Evolutionary conservation across 1,140 invertebrate genomes (phyloP).

Genomic region (Solenopsis fugax): DNA sequence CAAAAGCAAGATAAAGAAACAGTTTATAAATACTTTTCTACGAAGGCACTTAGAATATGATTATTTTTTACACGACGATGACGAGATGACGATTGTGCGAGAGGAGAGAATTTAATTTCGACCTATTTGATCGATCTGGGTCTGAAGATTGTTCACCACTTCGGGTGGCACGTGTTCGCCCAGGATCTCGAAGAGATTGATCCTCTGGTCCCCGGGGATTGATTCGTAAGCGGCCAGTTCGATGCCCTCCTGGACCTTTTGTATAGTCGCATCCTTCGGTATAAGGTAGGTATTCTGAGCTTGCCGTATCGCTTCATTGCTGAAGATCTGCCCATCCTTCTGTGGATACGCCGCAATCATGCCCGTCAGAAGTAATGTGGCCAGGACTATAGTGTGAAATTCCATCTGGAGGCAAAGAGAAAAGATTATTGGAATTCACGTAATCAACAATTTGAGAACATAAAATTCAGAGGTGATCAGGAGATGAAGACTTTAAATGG

Average conservation of each 20-base stretch:
- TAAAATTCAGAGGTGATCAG: not conserved
- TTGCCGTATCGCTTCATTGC: constrained; percentile 94
- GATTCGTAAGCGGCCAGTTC: constrained; percentile 94
- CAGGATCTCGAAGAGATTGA: constrained; percentile 93
- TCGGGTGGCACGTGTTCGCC: constrained; percentile 94
- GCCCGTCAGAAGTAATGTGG: constrained; percentile 85
- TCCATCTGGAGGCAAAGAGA: constrained; percentile 77
- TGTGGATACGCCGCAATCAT: constrained; percentile 87
- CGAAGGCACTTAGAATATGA: constrained; percentile 27
- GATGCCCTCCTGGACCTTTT: constrained; percentile 94
- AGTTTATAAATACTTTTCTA: constrained; percentile 75
- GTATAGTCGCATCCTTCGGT: constrained; percentile 94
- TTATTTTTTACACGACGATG: constrained; percentile 66
- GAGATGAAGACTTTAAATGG: not conserved
- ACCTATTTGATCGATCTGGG: constrained; percentile 93
- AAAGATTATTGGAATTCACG: not conserved
- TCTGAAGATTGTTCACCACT: constrained; percentile 94
- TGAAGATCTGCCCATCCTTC: constrained; percentile 92
- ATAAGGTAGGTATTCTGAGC: constrained; percentile 94
- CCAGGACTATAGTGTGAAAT: constrained; percentile 79
- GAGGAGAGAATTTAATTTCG: constrained; percentile 86
- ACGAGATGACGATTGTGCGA: not conserved
- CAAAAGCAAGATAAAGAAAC: constrained; percentile 50
- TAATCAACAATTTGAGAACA: not conserved
- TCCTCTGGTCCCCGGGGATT: constrained; percentile 93